phyloP scores from a whole-genome alignment of 2,888 invertebrate genomes.

The Eupithecia tripunctaria region DNA sequence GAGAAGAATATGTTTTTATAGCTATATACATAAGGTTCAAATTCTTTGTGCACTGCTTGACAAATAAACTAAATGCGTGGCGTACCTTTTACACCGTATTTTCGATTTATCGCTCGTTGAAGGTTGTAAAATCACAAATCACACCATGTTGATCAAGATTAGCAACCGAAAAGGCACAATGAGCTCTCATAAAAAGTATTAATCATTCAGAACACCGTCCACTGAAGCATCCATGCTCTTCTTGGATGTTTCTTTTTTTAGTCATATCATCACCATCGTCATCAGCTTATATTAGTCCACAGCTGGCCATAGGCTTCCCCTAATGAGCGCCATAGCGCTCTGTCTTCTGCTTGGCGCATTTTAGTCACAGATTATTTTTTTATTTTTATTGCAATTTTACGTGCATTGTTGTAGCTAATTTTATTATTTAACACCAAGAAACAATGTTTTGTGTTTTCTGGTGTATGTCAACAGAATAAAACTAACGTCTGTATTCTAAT shows the following conservation, averaged over 20 bases:
- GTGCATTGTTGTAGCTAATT: no score
- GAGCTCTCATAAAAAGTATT: constrained; percentile 9
- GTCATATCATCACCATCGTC: no score
- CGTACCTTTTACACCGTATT: neutral
- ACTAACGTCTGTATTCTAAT: neutral
- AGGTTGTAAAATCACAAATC: constrained; percentile 4
- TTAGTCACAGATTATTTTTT: no score
- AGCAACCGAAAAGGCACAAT: neutral
- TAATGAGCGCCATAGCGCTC: no score
- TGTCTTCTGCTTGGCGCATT: no score
- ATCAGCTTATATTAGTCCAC: no score
- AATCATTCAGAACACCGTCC: constrained; percentile 1
- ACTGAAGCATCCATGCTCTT: neutral
- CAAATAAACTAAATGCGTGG: neutral
- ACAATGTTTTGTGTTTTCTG: no score
- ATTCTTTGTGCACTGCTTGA: neutral
- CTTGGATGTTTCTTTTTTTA: neutral
- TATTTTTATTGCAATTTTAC: neutral
- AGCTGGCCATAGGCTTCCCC: no score
- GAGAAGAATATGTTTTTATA: neutral
- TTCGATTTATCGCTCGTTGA: constrained; percentile 5
- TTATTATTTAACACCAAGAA: no score
- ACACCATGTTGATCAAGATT: constrained; percentile 16
- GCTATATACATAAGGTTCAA: neutral
- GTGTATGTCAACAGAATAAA: neutral